Evolutionary conservation across 1,140 invertebrate species (phyloP).

Genomic region (Portunus trituberculatus): DNA sequence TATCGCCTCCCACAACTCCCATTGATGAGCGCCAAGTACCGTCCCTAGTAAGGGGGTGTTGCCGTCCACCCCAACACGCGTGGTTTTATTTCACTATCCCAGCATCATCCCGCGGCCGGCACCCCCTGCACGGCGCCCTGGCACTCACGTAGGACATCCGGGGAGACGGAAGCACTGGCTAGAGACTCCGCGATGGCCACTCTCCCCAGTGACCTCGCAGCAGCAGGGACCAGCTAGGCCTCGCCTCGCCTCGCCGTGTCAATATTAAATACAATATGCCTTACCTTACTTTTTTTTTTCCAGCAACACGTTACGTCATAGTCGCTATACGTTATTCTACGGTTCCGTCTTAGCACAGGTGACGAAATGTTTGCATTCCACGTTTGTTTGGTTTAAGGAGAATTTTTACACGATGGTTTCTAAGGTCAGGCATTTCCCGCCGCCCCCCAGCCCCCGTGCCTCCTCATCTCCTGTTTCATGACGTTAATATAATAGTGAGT

Average conservation of each 20-base stretch:
- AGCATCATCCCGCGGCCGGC: not conserved
- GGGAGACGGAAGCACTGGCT: not conserved
- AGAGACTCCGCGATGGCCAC: not conserved
- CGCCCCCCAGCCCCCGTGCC: too few relatives aligned
- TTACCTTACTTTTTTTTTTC: not conserved
- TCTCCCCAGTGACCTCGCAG: not conserved
- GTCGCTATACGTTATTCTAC: not conserved
- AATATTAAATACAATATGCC: not conserved
- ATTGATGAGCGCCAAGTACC: constrained; percentile 67
- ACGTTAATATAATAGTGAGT: not conserved
- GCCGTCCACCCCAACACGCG: constrained; percentile 47
- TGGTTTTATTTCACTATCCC: constrained; percentile 40
- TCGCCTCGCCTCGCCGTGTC: not conserved
- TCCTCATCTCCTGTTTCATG: not conserved
- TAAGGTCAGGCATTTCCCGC: too few relatives aligned
- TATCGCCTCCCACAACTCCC: constrained; percentile 27
- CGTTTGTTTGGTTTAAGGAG: not conserved
- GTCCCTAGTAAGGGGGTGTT: constrained; percentile 55
- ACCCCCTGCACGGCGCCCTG: constrained; percentile 11
- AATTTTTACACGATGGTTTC: not conserved
- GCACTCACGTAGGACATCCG: not conserved
- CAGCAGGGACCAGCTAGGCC: not conserved
- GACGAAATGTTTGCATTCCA: not conserved
- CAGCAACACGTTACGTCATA: not conserved
- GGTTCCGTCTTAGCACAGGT: not conserved